Evolutionary conservation across 2,113 vertebrate species (phyloP).

Genomic region (Furnarius figulus): DNA sequence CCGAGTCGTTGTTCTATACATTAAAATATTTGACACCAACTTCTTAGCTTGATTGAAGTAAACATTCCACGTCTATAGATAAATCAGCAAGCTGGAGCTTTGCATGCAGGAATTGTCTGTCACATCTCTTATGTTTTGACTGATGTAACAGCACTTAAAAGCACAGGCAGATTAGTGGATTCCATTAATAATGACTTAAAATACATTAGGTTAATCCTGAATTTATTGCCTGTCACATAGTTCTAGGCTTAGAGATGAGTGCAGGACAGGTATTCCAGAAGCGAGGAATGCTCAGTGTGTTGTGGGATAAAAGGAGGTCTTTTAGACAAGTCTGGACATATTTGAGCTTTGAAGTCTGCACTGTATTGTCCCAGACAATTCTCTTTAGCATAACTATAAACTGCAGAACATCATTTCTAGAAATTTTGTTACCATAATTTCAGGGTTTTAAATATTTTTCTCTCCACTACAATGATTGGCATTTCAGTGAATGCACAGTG

Average conservation of each 20-base stretch:
- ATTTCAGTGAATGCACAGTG: not conserved
- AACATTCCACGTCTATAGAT: not conserved
- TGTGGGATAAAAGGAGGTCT: not conserved
- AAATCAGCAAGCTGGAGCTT: constrained; percentile 1
- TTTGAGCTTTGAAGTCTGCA: not conserved
- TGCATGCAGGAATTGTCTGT: not conserved
- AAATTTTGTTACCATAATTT: not conserved
- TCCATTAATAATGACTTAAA: constrained; percentile 18
- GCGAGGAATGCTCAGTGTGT: not conserved
- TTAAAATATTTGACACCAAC: not conserved
- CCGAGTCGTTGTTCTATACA: not conserved
- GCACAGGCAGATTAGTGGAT: not conserved
- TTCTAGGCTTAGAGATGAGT: not conserved
- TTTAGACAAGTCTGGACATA: not conserved
- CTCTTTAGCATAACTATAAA: not conserved
- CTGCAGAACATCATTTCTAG: not conserved
- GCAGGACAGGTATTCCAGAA: not conserved
- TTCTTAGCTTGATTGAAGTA: not conserved
- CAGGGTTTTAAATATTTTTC: not conserved
- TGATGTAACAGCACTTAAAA: not conserved
- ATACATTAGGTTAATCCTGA: not conserved
- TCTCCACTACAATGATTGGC: not conserved
- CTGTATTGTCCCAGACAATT: accelerated
- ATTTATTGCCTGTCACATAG: not conserved
- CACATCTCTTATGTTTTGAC: not conserved